Evolutionary conservation across 2,113 vertebrate species (phyloP).

Genomic region (Chlorodrepanis virens): DNA sequence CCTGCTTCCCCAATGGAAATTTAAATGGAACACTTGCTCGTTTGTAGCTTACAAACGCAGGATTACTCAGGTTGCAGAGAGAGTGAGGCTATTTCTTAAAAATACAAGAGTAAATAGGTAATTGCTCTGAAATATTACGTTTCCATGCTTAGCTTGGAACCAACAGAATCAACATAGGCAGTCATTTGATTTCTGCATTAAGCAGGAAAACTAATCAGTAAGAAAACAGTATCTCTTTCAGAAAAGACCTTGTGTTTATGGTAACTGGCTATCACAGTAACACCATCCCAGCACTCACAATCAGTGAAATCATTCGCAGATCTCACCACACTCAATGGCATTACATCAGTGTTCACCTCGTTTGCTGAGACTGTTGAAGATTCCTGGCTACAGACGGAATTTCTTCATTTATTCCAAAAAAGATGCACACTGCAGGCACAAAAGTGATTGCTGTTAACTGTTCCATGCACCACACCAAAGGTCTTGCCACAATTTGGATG

Average conservation of each 20-base stretch:
- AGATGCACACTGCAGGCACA: not conserved
- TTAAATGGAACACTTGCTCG: not conserved
- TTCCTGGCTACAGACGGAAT: not conserved
- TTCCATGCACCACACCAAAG: not conserved
- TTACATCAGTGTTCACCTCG: not conserved
- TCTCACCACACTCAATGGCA: not conserved
- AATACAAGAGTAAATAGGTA: not conserved
- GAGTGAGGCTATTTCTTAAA: not conserved
- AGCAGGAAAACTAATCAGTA: not conserved
- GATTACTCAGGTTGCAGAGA: constrained; percentile 10
- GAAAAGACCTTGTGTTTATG: not conserved
- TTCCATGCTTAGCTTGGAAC: not conserved
- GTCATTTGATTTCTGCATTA: not conserved
- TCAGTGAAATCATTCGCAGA: not conserved
- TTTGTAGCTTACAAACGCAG: constrained; percentile 22
- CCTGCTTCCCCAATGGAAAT: constrained; percentile 33
- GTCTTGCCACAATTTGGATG: not conserved
- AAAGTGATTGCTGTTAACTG: not conserved
- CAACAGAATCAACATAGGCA: not conserved
- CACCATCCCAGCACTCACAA: not conserved
- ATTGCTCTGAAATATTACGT: not conserved
- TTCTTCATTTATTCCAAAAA: not conserved
- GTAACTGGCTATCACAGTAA: not conserved
- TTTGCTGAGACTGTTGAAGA: not conserved
- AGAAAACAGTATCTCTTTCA: not conserved